These are phyloP conservation scores for Zeugodacus cucurbitae DNA, from an alignment of 1,140 invertebrate species.

Conservation along the genomic window DNA sequence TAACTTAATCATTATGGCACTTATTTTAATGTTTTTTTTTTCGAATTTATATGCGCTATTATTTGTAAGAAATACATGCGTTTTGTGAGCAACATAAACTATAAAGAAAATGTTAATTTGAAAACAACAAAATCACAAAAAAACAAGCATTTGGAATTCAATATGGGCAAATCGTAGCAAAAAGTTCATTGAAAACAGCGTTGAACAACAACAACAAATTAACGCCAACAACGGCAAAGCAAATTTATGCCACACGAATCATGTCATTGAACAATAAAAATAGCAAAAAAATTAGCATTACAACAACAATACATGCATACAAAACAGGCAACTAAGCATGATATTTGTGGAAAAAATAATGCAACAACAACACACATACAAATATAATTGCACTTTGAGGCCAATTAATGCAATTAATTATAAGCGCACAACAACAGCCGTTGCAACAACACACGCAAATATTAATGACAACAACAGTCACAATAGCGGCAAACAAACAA, in stretches of 20 bases:
- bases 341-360: background rate
- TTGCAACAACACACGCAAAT: background rate
- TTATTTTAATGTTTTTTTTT: too few species aligned
- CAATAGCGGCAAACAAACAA: background rate
- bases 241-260: slow-evolving; percentile 26
- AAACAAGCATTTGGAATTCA: background rate
- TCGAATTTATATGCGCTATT: too few species aligned
- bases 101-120: background rate
- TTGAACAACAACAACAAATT: background rate
- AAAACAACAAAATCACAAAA: too few species aligned
- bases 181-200: background rate
- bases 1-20: background rate
- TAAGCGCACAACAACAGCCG: background rate
- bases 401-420: slow-evolving; percentile 29
- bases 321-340: background rate
- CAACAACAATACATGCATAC: background rate
- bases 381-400: slow-evolving; percentile 9
- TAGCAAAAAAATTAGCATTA: background rate
- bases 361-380: background rate
- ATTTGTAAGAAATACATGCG: too few species aligned
- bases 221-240: background rate
- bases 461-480: slow-evolving; percentile 21
- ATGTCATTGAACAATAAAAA: slow-evolving; percentile 19
- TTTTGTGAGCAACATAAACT: too few species aligned
- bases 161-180: background rate